A percentile compares a stretch with the other conserved stretches of the same genome.
These are phyloP conservation scores for Clarias magur DNA, from an alignment of 2,113 vertebrate genomes.

Conservation along the genomic window DNA sequence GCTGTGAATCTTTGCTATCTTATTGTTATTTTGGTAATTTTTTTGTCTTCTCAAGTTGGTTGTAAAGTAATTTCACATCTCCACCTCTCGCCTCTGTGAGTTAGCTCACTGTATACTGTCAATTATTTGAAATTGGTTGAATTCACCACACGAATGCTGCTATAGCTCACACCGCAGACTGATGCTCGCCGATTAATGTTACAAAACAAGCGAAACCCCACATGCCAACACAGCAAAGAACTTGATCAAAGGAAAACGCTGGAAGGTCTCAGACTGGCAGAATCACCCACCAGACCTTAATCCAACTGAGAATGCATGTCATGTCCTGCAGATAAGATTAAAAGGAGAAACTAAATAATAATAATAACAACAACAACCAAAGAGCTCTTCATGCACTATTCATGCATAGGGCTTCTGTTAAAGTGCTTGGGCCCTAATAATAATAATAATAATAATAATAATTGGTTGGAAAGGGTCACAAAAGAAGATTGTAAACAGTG, in stretches of 20 bases:
- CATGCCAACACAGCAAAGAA: not conserved
- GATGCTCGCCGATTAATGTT: not conserved
- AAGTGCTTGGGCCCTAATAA: too few relatives aligned
- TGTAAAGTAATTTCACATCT: slow-evolving; percentile 19
- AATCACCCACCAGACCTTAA: not conserved
- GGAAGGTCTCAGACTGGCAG: not conserved
- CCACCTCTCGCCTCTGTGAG: not conserved
- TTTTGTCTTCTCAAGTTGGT: not conserved
- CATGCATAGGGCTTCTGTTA: too few relatives aligned
- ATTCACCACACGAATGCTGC: not conserved
- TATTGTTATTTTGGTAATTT: slow-evolving; percentile 28
- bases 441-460: too few relatives aligned
- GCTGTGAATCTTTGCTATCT: slow-evolving; percentile 4
- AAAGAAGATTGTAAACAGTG: too few relatives aligned
- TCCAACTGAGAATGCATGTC: not conserved
- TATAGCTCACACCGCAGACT: not conserved
- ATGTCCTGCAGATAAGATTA: not conserved
- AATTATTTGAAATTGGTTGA: not conserved
- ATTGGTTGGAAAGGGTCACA: too few relatives aligned
- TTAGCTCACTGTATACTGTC: not conserved
- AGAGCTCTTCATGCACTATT: too few relatives aligned
- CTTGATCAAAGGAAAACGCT: not conserved
- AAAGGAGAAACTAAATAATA: too few relatives aligned
- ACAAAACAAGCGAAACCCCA: not conserved
- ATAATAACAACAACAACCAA: too few relatives aligned